These are phyloP conservation scores for Malaclemys terrapin DNA, from an alignment of 2,113 vertebrate species.

Conservation along the genomic window DNA sequence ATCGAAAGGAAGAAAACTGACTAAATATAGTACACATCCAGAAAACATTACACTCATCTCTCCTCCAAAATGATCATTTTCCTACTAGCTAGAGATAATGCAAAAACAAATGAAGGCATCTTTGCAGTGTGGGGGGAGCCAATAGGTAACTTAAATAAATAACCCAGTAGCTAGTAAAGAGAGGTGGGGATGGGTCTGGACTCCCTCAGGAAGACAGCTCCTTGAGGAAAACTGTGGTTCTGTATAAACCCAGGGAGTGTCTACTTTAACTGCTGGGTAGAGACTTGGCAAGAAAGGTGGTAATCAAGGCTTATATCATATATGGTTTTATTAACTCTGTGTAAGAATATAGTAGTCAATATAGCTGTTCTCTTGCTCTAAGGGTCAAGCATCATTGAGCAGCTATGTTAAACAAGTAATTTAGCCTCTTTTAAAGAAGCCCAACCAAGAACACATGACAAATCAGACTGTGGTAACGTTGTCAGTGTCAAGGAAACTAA, in stretches of 20 bases:
- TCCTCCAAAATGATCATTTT: not conserved
- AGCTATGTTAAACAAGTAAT: not conserved
- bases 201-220: not conserved
- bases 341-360: not conserved
- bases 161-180: not conserved
- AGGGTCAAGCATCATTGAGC: not conserved
- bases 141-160: not conserved
- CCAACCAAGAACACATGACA: not conserved
- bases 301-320: not conserved
- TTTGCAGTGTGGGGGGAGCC: conserved; percentile 1
- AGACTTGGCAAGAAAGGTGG: not conserved
- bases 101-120: not conserved
- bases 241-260: not conserved
- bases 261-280: not conserved
- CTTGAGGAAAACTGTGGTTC: not conserved
- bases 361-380: not conserved
- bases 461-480: not conserved
- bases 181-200: not conserved
- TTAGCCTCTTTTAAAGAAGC: not conserved
- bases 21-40: not conserved
- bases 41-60: not conserved
- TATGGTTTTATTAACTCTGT: not conserved
- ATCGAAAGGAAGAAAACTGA: not conserved
- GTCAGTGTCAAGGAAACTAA: not conserved
- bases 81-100: not conserved